phyloP scores from a whole-genome alignment of 2,113 vertebrate species.

The Verasper variegatus region DNA sequence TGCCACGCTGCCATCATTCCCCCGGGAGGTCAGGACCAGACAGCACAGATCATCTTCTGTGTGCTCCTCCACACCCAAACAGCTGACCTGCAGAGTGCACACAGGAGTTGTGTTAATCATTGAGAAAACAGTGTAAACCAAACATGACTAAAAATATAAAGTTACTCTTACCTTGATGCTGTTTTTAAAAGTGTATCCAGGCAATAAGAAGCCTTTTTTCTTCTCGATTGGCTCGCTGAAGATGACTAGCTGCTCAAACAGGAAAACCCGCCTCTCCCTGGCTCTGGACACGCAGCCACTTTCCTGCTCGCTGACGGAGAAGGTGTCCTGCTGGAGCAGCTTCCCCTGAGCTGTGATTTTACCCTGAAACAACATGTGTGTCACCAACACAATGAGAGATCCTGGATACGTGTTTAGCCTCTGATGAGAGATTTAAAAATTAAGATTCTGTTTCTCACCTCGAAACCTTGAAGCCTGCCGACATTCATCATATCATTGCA shows the following conservation, averaged over 20 bases:
- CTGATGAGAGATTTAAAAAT: not conserved
- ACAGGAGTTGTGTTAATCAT: not conserved
- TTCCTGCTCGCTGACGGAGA: slow-evolving; percentile 87
- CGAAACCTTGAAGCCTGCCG: slow-evolving; percentile 90
- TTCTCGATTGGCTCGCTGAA: slow-evolving; percentile 91
- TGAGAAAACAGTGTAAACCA: not conserved
- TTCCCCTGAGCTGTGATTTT: slow-evolving; percentile 92
- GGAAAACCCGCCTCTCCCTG: slow-evolving; percentile 89
- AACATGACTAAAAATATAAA: not conserved
- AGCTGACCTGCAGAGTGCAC: slow-evolving; percentile 84
- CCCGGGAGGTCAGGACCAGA: slow-evolving; percentile 87
- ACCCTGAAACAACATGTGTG: slow-evolving; percentile 77
- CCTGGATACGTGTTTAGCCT: not conserved
- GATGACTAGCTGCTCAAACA: slow-evolving; percentile 92
- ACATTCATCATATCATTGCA: slow-evolving; percentile 95
- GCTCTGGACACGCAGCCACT: slow-evolving; percentile 80
- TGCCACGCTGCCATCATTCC: slow-evolving; percentile 81
- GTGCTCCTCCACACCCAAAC: slow-evolving; percentile 86
- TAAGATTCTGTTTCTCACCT: slow-evolving; percentile 76
- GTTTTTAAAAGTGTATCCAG: slow-evolving; percentile 90
- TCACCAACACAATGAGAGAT: not conserved
- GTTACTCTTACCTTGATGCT: slow-evolving; percentile 87
- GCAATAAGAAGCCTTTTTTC: slow-evolving; percentile 85
- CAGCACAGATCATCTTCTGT: slow-evolving; percentile 82
- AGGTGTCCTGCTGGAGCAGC: slow-evolving; percentile 91